Base-by-base conservation (phyloP, 2,888 invertebrate species). In the Xylota segnis region DNA sequence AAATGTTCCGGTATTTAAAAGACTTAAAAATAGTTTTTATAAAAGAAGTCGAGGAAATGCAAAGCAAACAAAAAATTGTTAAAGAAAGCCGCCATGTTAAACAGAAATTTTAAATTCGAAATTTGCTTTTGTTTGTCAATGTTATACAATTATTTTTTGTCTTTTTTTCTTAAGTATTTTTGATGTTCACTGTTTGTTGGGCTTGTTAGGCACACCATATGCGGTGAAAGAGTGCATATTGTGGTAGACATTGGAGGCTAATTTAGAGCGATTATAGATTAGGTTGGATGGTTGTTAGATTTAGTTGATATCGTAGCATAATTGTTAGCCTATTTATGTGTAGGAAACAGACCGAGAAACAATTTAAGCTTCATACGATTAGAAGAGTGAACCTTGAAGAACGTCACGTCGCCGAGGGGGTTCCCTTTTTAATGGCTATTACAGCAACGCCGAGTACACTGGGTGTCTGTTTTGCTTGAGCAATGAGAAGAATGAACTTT, bases 1-100 rank as follows among this genome's bases (percentile, higher is more conserved):
- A 14, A 72, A 78, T 58, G 72, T 83, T 83, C 52, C 76, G 76
- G 65, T 50, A 45, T 72, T 74, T 77, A 61, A 37, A 40, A 58
- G 47, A 23, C 56, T 40, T 66, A 54, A 54, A 45, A 37, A 34
- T 56, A 58, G 37, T 9, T n/a, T 58, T 37, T 14, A 63, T 29
- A 56, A 56, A 40, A n/a, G 54, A 45, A 10, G 12, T 18, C 12
- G 4, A 23, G 7, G 27, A 37, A 52, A 37, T 40, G 14, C 43
- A 9, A 23, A 14, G n/a, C 23, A 23, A 23, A 34, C n/a, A 27
- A 16, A 2, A n/a, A 23, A 59, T 54, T 34, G 14, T 10, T 40
- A n/a, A 16, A 34, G 32, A 58, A 37, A 52, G 52, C 10, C 56
- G 16, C 56, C 29, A 32, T 12, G 59, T 23, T 59, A 29, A 70